These are phyloP conservation scores for Diachrysia chrysitis DNA, from an alignment of 2,888 invertebrate genomes.

Conservation along the genomic window DNA sequence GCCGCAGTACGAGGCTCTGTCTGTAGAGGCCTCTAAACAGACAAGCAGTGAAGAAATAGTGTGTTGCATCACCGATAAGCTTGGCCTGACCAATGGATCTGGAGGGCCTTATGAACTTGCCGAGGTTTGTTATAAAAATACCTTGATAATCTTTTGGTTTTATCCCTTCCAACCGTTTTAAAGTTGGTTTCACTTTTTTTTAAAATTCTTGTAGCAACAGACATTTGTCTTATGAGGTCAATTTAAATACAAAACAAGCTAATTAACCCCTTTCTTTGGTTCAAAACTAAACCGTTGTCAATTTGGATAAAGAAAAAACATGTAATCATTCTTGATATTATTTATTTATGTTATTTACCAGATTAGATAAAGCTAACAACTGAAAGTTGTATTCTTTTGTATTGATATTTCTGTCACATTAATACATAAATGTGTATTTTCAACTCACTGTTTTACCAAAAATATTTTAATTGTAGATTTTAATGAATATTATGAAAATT, in stretches of 20 bases:
- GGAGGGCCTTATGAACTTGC: conserved; percentile 94
- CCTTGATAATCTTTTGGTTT: neutral
- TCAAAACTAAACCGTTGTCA: neutral
- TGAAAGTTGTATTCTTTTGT: neutral
- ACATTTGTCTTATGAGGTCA: neutral
- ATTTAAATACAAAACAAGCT: neutral
- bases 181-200: neutral
- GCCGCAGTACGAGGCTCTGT: conserved; percentile 96
- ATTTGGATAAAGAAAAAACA: neutral
- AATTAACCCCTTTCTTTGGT: neutral
- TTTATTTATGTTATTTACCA: conserved; percentile 6
- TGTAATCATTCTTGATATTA: neutral
- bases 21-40: conserved; percentile 97
- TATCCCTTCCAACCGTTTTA: neutral
- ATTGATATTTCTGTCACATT: neutral
- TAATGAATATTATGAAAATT: no score
- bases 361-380: conserved; percentile 1
- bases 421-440: neutral
- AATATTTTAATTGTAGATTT: no score
- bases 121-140: conserved; percentile 85
- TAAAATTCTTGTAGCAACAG: neutral
- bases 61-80: conserved; percentile 94
- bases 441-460: no score
- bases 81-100: conserved; percentile 84
- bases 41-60: conserved; percentile 97